Conservation (phyloP, 1,140 invertebrate species). For the Coenobita brevimanus region DNA sequence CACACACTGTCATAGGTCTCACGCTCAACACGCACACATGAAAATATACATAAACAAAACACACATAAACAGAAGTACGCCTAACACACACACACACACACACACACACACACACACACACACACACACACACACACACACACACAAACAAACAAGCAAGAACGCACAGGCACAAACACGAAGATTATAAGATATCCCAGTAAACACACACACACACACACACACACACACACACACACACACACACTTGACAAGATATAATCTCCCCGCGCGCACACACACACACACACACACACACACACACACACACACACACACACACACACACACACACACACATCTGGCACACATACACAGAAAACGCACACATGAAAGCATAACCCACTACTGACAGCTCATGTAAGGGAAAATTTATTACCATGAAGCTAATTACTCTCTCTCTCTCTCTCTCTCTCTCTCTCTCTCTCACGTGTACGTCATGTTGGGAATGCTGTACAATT, state of each 20-base stretch:
- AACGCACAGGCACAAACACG: neutral
- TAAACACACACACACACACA: neutral
- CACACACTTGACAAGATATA: neutral
- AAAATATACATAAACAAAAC: too few relatives aligned
- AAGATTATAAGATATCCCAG: neutral
- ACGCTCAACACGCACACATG: too few relatives aligned
- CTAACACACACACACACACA: neutral
- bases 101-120: neutral
- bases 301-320: neutral
- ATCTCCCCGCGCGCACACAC: neutral
- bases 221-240: neutral
- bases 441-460: too few relatives aligned
- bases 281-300: neutral
- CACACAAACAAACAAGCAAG: neutral
- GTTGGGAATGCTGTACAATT: too few relatives aligned
- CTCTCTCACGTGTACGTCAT: too few relatives aligned
- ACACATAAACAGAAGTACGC: constrained; percentile 2
- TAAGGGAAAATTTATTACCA: too few relatives aligned
- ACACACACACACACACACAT: too few relatives aligned
- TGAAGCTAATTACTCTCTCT: too few relatives aligned
- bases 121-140: neutral
- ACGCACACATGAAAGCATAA: too few relatives aligned
- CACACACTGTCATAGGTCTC: too few relatives aligned
- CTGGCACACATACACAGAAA: too few relatives aligned
- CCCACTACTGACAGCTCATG: too few relatives aligned